Evolutionary conservation across 2,888 invertebrate species (phyloP), one percentile per base, ranked within the genome.

Genomic region (Cacoxenus indagator): DNA sequence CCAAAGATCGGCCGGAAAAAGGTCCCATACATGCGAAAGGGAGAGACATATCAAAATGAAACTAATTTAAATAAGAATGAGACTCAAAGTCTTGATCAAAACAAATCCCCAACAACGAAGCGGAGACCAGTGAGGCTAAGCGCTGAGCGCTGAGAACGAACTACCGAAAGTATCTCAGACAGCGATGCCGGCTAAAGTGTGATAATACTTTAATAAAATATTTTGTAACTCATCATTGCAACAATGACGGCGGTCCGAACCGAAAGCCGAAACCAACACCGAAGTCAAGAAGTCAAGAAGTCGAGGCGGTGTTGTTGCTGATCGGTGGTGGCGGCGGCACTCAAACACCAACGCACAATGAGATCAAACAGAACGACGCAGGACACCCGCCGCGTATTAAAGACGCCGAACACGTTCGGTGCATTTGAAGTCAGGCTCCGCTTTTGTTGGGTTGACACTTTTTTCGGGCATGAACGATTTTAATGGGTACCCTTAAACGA

Each of bases 391-490:
- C 78, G 87, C 73, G 84, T 75, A 85, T 86, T 87, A 87, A 87
- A 88, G 87, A 81, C 74, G 82, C 88, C 88, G 87, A 81, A 69
- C 59, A 48, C 68, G 77, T 75, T 79, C 87, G 86, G 87, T 75
- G 73, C 78, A 81, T 87, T 87, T 87, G 87, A 87, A 81, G 82
- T 80, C 75, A 71, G 74, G 82, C 86, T 84, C 81, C 85, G 84
- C 85, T 86, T 87, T 87, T 87, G 88, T 87, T 86, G 81, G 84
- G 88, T 87, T 87, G 88, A 87, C 87, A 87, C 85, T 86, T 87
- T 86, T 84, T 85, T 85, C 83, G 87, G 87, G 85, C 86, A 84
- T 85, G 85, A 85, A 85, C 84, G 84, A 83, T 77, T 84, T 84
- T 85, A 78, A 82, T 84, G 85, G 84, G 82, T 31, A 51, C 14